Percentiles rank a stretch among this genome's conserved stretches.
phyloP scores from a whole-genome alignment of 2,888 invertebrate species.

The Dryobotodes eremita region DNA sequence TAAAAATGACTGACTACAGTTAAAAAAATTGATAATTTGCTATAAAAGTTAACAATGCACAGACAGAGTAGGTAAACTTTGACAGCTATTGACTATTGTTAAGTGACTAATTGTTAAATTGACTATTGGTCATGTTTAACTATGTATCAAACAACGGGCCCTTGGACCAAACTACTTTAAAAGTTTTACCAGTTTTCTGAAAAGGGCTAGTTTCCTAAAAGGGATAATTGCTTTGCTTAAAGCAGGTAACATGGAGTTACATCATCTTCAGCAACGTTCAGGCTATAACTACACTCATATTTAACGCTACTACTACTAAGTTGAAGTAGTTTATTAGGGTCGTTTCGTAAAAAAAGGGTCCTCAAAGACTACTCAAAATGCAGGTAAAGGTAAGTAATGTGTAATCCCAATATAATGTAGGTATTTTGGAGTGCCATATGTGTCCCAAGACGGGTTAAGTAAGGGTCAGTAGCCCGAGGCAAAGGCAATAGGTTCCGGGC shows the following conservation, averaged over 20 bases:
- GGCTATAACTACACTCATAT: slow-evolving; percentile 16
- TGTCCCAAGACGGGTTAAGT: slow-evolving; percentile 42
- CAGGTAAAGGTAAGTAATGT: slow-evolving; percentile 54
- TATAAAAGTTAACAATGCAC: too few relatives aligned
- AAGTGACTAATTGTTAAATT: too few relatives aligned
- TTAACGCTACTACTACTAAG: slow-evolving; percentile 9
- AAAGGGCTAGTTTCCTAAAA: too few relatives aligned
- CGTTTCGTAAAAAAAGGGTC: slow-evolving; percentile 38
- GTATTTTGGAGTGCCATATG: slow-evolving; percentile 48
- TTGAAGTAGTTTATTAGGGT: slow-evolving; percentile 31
- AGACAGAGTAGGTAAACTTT: too few relatives aligned
- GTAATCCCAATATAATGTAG: slow-evolving; percentile 57
- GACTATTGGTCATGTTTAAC: too few relatives aligned
- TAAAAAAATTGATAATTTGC: too few relatives aligned
- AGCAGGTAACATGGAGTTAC: background rate
- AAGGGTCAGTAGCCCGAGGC: slow-evolving; percentile 33
- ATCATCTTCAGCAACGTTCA: background rate
- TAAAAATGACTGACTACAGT: too few relatives aligned
- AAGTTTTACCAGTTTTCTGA: background rate
- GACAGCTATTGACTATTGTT: too few relatives aligned
- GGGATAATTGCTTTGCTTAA: slow-evolving; percentile 11
- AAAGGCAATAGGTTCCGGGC: slow-evolving; percentile 18
- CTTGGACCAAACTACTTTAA: slow-evolving; percentile 4
- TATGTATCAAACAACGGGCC: too few relatives aligned
- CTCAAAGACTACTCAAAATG: slow-evolving; percentile 41